Evolutionary conservation across 2,113 vertebrate species (phyloP).

Genomic region (Solea senegalensis): DNA sequence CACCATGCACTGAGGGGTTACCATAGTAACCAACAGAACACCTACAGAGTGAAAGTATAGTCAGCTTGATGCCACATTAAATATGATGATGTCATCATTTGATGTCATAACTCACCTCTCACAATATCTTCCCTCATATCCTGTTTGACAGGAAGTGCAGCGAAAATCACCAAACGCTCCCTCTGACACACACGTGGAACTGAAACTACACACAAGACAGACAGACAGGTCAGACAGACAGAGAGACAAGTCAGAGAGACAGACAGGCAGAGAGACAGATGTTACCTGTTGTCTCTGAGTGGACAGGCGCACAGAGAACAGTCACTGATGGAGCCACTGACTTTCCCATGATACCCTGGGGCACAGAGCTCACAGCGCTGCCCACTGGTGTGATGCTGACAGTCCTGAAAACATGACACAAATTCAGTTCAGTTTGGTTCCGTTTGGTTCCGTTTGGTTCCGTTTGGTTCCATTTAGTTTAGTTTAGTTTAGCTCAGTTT

Average conservation of each 20-base stretch:
- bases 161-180: constrained; percentile 80
- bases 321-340: constrained; percentile 84
- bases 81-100: too few relatives aligned
- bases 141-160: constrained; percentile 86
- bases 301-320: constrained; percentile 93
- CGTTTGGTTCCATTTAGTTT: too few relatives aligned
- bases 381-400: constrained; percentile 88
- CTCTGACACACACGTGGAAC: constrained; percentile 87
- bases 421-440: too few relatives aligned
- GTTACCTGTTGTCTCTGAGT: constrained; percentile 82
- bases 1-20: constrained; percentile 76
- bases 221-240: not conserved
- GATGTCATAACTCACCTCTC: constrained; percentile 82
- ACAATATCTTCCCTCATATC: constrained; percentile 92
- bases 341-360: constrained; percentile 86
- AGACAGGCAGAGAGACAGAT: not conserved
- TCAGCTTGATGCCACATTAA: not conserved
- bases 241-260: not conserved
- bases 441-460: too few relatives aligned
- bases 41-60: constrained; percentile 59
- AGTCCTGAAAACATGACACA: constrained; percentile 76
- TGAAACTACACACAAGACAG: constrained; percentile 83
- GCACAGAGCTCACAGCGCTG: constrained; percentile 85
- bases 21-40: constrained; percentile 90
- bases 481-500: too few relatives aligned